Conservation (phyloP, 2,113 vertebrate species). For the Phodopus roborovskii region DNA sequence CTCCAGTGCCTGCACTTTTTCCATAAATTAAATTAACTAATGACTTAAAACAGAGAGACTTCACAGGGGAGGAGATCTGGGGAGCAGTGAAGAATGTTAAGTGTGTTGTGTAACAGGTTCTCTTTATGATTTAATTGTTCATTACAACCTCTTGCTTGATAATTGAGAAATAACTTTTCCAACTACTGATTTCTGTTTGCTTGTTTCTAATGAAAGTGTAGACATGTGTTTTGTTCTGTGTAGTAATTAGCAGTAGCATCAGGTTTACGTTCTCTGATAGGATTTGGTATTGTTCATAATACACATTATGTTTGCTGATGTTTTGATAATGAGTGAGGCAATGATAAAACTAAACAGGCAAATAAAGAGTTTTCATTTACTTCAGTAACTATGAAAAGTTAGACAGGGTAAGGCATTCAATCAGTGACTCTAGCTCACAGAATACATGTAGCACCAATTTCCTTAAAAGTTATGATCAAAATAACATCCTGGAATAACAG, state of each 20-base stretch:
- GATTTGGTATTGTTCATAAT: constrained; percentile 43
- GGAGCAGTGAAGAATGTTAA: neutral
- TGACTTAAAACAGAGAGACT: constrained; percentile 49
- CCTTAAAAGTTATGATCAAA: constrained; percentile 14
- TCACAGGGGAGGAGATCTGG: neutral
- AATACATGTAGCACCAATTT: neutral
- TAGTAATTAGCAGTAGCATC: neutral
- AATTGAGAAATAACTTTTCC: constrained; percentile 5
- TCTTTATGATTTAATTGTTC: constrained; percentile 13
- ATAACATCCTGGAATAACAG: neutral
- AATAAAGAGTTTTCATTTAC: neutral
- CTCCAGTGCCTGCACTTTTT: neutral
- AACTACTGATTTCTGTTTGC: constrained; percentile 12
- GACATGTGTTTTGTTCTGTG: neutral
- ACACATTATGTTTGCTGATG: neutral
- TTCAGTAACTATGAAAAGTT: constrained; percentile 44
- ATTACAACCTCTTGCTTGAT: neutral
- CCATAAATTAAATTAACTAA: constrained; percentile 8
- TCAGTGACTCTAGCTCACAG: constrained; percentile 14
- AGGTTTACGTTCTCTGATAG: constrained; percentile 17
- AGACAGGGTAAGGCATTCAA: neutral
- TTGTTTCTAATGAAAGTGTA: constrained; percentile 44
- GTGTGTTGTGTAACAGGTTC: neutral
- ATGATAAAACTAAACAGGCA: neutral
- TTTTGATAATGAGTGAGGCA: neutral